Evolutionary conservation across 1,140 invertebrate species (phyloP).

Genomic region (Phymastichus coffea): DNA sequence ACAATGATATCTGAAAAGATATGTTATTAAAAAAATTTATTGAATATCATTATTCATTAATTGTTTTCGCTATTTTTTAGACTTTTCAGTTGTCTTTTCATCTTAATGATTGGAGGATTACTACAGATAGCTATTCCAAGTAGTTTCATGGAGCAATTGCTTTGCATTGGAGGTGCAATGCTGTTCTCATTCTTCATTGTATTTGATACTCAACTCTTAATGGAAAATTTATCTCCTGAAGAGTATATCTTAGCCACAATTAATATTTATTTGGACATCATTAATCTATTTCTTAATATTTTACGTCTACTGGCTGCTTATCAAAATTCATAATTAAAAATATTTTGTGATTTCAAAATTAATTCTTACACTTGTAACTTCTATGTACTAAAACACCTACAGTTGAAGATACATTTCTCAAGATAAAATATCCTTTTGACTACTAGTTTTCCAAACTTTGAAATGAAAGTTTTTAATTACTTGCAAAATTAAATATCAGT

Average conservation of each 20-base stretch:
- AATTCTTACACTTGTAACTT: not conserved
- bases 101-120: slow-evolving; percentile 72
- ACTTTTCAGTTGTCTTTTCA: slow-evolving; percentile 68
- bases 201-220: slow-evolving; percentile 68
- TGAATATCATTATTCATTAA: no score
- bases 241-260: slow-evolving; percentile 80
- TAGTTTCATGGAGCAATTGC: slow-evolving; percentile 64
- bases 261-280: slow-evolving; percentile 83
- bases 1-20: no score
- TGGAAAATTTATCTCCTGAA: slow-evolving; percentile 71
- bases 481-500: no score
- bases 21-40: no score
- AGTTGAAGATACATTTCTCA: no score
- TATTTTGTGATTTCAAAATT: not conserved
- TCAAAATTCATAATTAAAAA: not conserved
- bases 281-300: slow-evolving; percentile 84
- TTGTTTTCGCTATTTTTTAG: slow-evolving; percentile 59
- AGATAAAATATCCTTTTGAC: no score
- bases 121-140: slow-evolving; percentile 73
- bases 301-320: slow-evolving; percentile 70
- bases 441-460: no score
- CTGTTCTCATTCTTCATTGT: slow-evolving; percentile 74
- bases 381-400: no score
- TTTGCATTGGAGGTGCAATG: slow-evolving; percentile 72
- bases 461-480: no score